Conservation (phyloP, 2,888 invertebrate genomes). For the Stenotaenia linearis region DNA sequence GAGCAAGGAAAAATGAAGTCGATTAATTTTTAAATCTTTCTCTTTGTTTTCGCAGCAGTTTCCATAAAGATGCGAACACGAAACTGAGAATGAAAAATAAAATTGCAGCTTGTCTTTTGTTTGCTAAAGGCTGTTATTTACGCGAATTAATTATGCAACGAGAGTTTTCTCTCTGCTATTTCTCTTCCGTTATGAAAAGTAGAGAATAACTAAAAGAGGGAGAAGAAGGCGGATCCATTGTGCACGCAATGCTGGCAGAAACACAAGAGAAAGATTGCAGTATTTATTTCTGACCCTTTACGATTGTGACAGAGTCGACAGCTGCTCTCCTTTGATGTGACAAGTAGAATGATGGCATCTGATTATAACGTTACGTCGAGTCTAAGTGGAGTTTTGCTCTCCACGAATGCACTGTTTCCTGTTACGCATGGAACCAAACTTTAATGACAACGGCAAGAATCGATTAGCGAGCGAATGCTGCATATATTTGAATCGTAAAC, state of each 20-base stretch:
- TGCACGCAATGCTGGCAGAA: conserved; percentile 2
- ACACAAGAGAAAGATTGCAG: conserved; percentile 13
- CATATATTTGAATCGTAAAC: not conserved
- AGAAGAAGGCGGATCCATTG: not conserved
- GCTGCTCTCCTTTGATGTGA: conserved; percentile 4
- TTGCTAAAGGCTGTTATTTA: conserved; percentile 11
- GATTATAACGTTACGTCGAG: not conserved
- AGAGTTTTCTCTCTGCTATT: not conserved
- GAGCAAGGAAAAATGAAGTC: not conserved
- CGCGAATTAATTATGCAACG: conserved; percentile 10
- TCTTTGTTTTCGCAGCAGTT: conserved; percentile 3
- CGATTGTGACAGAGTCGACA: conserved; percentile 19
- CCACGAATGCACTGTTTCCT: not conserved
- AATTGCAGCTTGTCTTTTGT: conserved; percentile 15
- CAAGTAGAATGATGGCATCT: conserved; percentile 14
- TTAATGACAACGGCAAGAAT: not conserved
- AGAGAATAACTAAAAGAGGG: conserved; percentile 7
- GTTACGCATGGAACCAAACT: not conserved
- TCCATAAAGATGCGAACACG: not conserved
- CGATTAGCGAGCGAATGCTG: not conserved
- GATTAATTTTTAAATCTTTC: not conserved
- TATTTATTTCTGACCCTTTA: conserved; percentile 19
- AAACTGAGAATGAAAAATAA: not conserved
- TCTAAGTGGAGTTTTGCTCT: not conserved
- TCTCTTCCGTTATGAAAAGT: conserved; percentile 14